A percentile compares a stretch with the other conserved stretches of the same genome.
Conservation (phyloP, 2,888 invertebrate genomes). For the Torymus aiolomorphi region DNA sequence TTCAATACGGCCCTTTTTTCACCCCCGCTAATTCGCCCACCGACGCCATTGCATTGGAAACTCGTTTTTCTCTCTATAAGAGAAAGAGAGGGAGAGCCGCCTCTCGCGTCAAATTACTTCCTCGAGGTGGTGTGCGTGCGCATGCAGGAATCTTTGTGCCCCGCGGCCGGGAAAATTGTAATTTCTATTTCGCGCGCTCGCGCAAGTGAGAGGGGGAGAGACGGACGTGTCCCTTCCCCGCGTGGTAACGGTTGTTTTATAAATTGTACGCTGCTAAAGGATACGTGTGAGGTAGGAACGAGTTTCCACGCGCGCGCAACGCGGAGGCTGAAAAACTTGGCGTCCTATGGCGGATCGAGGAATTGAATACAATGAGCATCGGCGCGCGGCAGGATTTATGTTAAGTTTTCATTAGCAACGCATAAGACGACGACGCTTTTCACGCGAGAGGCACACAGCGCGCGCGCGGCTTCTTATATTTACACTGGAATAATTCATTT, state of each 20-base stretch:
- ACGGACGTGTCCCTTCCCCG: constrained; percentile 18
- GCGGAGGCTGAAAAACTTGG: too few species aligned
- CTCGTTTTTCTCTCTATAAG: constrained; percentile 24
- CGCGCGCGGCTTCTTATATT: too few species aligned
- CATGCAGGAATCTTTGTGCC: constrained; percentile 3
- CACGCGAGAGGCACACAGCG: too few species aligned
- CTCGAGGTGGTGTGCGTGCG: neutral
- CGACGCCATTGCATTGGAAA: constrained; percentile 10
- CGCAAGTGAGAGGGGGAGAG: too few species aligned
- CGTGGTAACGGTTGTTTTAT: constrained; percentile 30
- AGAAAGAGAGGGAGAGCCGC: neutral
- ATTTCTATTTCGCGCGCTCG: constrained; percentile 29
- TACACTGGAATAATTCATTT: too few species aligned
- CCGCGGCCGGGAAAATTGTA: constrained; percentile 33
- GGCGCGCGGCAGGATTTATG: neutral
- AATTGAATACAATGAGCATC: constrained; percentile 18
- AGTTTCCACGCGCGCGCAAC: neutral
- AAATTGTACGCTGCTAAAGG: constrained; percentile 7
- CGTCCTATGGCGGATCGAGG: neutral
- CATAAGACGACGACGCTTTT: neutral
- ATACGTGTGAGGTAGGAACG: neutral
- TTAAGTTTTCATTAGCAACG: neutral
- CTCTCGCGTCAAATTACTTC: constrained; percentile 28
- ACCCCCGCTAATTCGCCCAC: constrained; percentile 10
- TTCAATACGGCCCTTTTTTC: constrained; percentile 34